These are phyloP conservation scores for Parascotia fuliginaria DNA, from an alignment of 2,888 invertebrate species.

Conservation along the genomic window DNA sequence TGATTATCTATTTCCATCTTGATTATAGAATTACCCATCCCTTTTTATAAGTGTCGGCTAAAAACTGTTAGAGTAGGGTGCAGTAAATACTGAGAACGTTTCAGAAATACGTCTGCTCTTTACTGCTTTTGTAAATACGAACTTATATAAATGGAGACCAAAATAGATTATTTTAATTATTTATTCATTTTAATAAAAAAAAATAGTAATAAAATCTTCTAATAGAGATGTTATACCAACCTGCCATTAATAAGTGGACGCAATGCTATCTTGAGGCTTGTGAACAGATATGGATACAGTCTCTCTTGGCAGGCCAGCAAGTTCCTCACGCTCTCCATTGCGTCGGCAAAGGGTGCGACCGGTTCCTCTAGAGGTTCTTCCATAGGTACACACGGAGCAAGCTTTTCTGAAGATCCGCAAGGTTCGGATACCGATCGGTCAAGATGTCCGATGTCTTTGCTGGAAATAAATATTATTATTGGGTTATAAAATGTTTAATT, in stretches of 20 bases:
- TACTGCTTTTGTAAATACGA: too few species aligned
- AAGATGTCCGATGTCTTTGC: slow-evolving; percentile 48
- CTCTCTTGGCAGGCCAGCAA: slow-evolving; percentile 91
- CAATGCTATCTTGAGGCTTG: slow-evolving; percentile 90
- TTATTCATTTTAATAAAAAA: too few species aligned
- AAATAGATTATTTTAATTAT: too few species aligned
- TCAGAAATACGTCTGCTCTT: too few species aligned
- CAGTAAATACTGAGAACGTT: too few species aligned
- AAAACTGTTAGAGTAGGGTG: too few species aligned
- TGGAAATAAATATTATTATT: slow-evolving; percentile 40
- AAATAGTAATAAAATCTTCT: too few species aligned
- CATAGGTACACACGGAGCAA: slow-evolving; percentile 18
- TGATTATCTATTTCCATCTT: background rate
- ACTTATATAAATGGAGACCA: too few species aligned
- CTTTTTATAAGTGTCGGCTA: background rate
- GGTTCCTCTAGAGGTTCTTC: slow-evolving; percentile 36
- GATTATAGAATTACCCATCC: too few species aligned
- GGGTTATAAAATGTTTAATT: background rate
- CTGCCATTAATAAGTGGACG: slow-evolving; percentile 90
- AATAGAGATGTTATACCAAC: too few species aligned
- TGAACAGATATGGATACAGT: slow-evolving; percentile 90
- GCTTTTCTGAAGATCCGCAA: slow-evolving; percentile 47
- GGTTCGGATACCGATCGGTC: slow-evolving; percentile 60
- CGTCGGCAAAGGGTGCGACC: slow-evolving; percentile 41
- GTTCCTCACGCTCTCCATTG: slow-evolving; percentile 60